Percentiles rank a stretch among this genome's conserved stretches.
Evolutionary conservation across 1,140 invertebrate species (phyloP).

Genomic region (Pseudoatta argentina): DNA sequence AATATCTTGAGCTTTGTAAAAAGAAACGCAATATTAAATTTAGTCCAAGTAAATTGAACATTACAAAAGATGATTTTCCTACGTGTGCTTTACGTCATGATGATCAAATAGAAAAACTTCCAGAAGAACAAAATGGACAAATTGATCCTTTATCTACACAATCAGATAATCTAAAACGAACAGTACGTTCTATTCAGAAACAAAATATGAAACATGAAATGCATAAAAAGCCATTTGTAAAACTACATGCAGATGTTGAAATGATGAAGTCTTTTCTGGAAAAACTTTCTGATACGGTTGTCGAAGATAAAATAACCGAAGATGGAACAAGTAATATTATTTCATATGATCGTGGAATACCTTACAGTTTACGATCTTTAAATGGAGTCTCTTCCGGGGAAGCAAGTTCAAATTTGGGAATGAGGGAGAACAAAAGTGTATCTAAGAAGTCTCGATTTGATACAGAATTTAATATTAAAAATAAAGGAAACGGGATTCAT

Average conservation of each 20-base stretch:
- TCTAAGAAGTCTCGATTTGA: background rate
- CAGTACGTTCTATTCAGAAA: background rate
- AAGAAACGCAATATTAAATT: background rate
- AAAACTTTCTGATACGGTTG: background rate
- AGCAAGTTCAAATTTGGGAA: background rate
- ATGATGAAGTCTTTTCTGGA: slow-evolving; percentile 40
- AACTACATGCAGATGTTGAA: slow-evolving; percentile 39
- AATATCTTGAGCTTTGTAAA: slow-evolving; percentile 37
- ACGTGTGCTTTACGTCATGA: background rate
- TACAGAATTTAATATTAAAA: background rate
- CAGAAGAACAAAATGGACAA: background rate
- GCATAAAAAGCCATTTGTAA: slow-evolving; percentile 54
- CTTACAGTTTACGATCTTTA: slow-evolving; percentile 36
- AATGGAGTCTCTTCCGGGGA: background rate
- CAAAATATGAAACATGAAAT: background rate
- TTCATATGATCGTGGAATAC: background rate
- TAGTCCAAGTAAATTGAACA: background rate
- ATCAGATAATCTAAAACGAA: slow-evolving; percentile 17
- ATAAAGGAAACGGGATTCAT: background rate
- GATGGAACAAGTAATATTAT: background rate
- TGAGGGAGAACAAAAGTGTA: background rate
- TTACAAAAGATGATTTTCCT: background rate
- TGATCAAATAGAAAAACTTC: background rate
- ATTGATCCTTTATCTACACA: background rate
- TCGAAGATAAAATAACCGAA: background rate